Base-by-base conservation (phyloP, 2,888 invertebrate genomes). In the Tetragonisca angustula region DNA sequence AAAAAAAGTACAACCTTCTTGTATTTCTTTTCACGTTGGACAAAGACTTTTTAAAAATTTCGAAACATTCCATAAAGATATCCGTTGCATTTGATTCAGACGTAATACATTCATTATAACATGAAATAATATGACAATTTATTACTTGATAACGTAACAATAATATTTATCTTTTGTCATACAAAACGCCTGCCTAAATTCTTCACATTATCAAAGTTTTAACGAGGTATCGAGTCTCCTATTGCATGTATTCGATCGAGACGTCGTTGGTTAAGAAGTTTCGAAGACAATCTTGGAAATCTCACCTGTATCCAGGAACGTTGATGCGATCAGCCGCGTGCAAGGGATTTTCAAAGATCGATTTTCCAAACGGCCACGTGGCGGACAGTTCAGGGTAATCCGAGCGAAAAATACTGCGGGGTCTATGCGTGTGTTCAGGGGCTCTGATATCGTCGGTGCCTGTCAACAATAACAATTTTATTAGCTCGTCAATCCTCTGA, bases 381-480 rank as follows among this genome's bases (percentile, higher is more conserved):
- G 96, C 95, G 94, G 96, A 95, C 92, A 97, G 95, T 94, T 97
- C 97, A 91, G 97, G 97, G 95, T 96, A 96, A 92, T 97, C 97
- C 95, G 97, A 97, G 94, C 96, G 96, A 94, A 95, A 95, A 91
- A 95, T 94, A 81, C 96, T 95, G 95, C 96, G 96, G 94, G 97
- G 97, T 94, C 97, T 96, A 92, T 95, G 94, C 91, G 95, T 94
- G 91, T 95, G 95, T 93, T 98, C 98, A 94, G 97, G 97, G 91
- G 98, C 98, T 95, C 97, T 97, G 95, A 98, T 97, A 95, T 98
- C 98, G 95, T 98, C 98, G 94, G 98, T 98, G 95, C 98, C 98
- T 98, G 93, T 72, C 15, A 75, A 43, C 2, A 59, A 50, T 32
- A 77, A 15, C 27, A n/a, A 43, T 36, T 27, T 21, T 6, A 49